Conservation (phyloP, 2,888 invertebrate genomes). For the Lampropteryx suffumata region DNA sequence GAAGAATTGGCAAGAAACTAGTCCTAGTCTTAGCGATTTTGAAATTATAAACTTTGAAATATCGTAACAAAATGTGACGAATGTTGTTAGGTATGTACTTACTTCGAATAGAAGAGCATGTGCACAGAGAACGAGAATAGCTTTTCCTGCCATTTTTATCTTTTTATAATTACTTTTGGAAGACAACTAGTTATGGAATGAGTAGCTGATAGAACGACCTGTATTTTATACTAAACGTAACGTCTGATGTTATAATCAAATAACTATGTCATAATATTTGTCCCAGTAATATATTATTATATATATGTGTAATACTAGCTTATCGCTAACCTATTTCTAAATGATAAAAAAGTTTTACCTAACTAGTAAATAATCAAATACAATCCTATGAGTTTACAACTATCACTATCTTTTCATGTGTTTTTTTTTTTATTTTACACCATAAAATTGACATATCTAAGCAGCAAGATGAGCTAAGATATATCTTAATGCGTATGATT, state of each 20-base stretch:
- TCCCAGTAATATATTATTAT: not conserved
- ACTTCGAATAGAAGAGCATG: constrained; percentile 35
- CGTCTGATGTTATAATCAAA: too few relatives aligned
- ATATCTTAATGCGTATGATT: too few relatives aligned
- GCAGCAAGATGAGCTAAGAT: too few relatives aligned
- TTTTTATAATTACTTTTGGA: not conserved
- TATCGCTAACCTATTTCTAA: constrained; percentile 9
- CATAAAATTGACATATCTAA: too few relatives aligned
- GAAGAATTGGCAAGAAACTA: too few relatives aligned
- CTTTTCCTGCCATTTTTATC: constrained; percentile 14
- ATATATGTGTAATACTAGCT: not conserved
- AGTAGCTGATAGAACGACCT: constrained; percentile 11
- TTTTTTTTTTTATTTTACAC: too few relatives aligned
- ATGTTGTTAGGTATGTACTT: not conserved
- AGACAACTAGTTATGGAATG: constrained; percentile 2
- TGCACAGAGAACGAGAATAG: constrained; percentile 17
- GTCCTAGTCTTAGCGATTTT: too few relatives aligned
- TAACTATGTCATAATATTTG: constrained; percentile 3
- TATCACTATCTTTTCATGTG: too few relatives aligned
- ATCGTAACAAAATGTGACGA: not conserved
- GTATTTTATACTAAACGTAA: constrained; percentile 5
- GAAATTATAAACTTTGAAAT: not conserved
- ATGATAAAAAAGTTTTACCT: not conserved
- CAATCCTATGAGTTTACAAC: too few relatives aligned
- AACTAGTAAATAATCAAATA: too few relatives aligned